These are phyloP conservation scores for Urechis unicinctus DNA, from an alignment of 2,888 invertebrate genomes.

Conservation along the genomic window DNA sequence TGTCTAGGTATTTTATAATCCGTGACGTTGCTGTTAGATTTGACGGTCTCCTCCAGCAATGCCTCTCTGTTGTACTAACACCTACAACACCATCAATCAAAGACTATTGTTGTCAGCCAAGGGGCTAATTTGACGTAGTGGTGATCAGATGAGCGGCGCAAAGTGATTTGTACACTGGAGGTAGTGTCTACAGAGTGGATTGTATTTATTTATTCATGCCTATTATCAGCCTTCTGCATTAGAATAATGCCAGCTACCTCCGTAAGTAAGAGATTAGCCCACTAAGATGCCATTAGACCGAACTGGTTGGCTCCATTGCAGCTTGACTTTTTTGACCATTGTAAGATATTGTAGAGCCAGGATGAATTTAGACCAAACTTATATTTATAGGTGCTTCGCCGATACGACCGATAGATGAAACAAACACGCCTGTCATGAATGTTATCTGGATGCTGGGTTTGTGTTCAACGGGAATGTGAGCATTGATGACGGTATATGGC, in stretches of 20 bases:
- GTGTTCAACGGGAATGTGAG: constrained; percentile 20
- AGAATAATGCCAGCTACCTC: constrained; percentile 8
- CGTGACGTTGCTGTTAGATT: constrained; percentile 7
- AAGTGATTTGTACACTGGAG: too few species aligned
- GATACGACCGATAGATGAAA: too few species aligned
- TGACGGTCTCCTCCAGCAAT: constrained; percentile 5
- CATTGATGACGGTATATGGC: constrained; percentile 26
- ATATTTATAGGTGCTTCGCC: too few species aligned
- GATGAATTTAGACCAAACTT: too few species aligned
- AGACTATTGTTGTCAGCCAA: too few species aligned
- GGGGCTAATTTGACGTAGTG: too few species aligned
- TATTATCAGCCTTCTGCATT: too few species aligned
- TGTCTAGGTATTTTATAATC: constrained; percentile 8
- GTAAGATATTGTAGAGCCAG: constrained; percentile 13
- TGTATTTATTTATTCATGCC: too few species aligned
- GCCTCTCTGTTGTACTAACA: not conserved
- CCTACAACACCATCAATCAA: not conserved
- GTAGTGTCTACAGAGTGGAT: too few species aligned
- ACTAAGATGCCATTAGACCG: constrained; percentile 16
- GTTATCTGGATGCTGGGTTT: constrained; percentile 17
- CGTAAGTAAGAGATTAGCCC: constrained; percentile 20
- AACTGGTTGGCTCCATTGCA: constrained; percentile 16
- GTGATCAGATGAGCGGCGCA: too few species aligned
- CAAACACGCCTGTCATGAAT: constrained; percentile 15
- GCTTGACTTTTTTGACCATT: constrained; percentile 9